These are phyloP conservation scores for Tachysurus vachellii DNA, from an alignment of 2,113 vertebrate genomes.

Conservation along the genomic window DNA sequence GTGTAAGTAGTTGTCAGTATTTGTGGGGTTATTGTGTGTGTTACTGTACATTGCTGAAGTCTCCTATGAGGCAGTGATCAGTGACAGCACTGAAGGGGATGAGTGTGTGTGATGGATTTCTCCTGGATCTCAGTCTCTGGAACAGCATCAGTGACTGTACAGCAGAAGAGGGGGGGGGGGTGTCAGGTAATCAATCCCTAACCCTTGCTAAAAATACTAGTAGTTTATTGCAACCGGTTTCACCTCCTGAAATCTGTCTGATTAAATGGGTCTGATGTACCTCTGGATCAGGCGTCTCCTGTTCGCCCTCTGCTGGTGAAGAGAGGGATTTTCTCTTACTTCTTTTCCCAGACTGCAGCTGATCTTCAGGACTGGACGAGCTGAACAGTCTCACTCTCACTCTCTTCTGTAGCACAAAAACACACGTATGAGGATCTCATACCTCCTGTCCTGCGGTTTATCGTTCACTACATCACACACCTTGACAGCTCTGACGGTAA, in stretches of 20 bases:
- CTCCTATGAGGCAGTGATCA: conserved; percentile 56
- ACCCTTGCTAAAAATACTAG: too few relatives aligned
- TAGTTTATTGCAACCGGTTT: background rate
- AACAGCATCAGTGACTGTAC: conserved; percentile 40
- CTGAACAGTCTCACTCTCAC: conserved; percentile 58
- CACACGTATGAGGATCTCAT: background rate
- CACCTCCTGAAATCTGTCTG: background rate
- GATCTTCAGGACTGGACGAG: conserved; percentile 40
- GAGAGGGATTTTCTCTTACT: conserved; percentile 6
- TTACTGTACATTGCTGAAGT: conserved; percentile 56
- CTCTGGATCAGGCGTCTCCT: background rate
- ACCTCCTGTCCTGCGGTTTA: background rate
- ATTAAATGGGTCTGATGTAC: background rate
- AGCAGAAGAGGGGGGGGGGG: background rate
- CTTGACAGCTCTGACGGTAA: too few relatives aligned
- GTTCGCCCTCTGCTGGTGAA: conserved; percentile 40
- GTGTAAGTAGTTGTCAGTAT: background rate
- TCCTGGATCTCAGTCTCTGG: conserved; percentile 33
- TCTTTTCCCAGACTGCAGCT: background rate
- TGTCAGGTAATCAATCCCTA: background rate
- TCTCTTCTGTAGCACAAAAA: conserved; percentile 49
- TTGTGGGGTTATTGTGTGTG: background rate
- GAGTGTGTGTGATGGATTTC: background rate
- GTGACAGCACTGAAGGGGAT: conserved; percentile 29
- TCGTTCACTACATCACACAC: background rate